These are phyloP conservation scores for Alcedo quadribrachys DNA, from an alignment of 2,797 vertebrate species.

Conservation along the genomic window DNA sequence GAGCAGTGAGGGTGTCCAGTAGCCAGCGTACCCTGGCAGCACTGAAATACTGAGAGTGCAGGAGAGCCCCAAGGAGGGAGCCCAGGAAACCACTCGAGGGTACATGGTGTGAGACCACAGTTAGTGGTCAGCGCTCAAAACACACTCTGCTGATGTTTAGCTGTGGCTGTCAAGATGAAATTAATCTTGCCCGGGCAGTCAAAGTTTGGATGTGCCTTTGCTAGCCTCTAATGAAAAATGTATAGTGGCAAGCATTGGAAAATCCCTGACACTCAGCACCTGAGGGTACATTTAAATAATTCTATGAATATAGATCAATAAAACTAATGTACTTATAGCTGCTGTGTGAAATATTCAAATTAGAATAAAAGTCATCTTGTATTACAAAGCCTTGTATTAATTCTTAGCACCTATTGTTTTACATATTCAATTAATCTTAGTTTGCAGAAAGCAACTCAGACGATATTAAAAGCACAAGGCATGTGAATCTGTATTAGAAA, in stretches of 20 bases:
- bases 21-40: slow-evolving; percentile 3
- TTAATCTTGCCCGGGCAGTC: slow-evolving; percentile 78
- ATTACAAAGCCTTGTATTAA: slow-evolving; percentile 75
- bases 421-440: slow-evolving; percentile 80
- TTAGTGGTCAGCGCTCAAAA: slow-evolving; percentile 55
- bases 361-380: slow-evolving; percentile 74
- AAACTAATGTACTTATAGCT: slow-evolving; percentile 80
- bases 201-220: slow-evolving; percentile 74
- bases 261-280: slow-evolving; percentile 77
- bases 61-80: background rate
- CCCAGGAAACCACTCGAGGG: accelerated
- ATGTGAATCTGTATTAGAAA: slow-evolving; percentile 28
- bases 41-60: background rate
- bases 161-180: slow-evolving; percentile 71
- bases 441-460: slow-evolving; percentile 49
- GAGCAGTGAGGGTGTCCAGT: background rate
- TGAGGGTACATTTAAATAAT: slow-evolving; percentile 82
- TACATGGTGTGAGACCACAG: background rate
- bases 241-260: slow-evolving; percentile 75
- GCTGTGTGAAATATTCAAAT: slow-evolving; percentile 73
- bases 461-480: slow-evolving; percentile 55
- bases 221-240: slow-evolving; percentile 80
- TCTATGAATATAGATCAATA: slow-evolving; percentile 82
- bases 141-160: slow-evolving; percentile 15
- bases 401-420: slow-evolving; percentile 76